These are phyloP conservation scores for Ceraclea dissimilis DNA, from an alignment of 2,888 invertebrate species.

Conservation along the genomic window DNA sequence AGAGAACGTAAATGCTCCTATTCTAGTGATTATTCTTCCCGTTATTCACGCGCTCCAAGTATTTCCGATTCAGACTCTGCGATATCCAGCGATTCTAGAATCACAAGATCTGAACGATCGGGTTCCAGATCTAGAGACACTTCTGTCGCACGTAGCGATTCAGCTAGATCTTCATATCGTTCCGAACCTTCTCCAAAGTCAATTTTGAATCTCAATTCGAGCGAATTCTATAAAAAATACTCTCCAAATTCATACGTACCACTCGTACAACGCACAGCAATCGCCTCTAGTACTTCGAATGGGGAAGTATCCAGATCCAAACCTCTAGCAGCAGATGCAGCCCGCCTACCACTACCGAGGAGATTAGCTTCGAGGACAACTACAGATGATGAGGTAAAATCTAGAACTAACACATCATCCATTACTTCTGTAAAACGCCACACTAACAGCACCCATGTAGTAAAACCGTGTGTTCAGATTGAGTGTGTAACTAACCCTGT, in stretches of 20 bases:
- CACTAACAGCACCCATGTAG: conserved; percentile 22
- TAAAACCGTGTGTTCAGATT: conserved; percentile 19
- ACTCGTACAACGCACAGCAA: conserved; percentile 40
- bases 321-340: conserved; percentile 17
- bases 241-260: conserved; percentile 70
- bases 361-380: conserved; percentile 20
- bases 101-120: conserved; percentile 31
- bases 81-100: conserved; percentile 33
- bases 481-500: conserved; percentile 16
- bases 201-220: conserved; percentile 51
- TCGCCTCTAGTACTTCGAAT: conserved; percentile 27
- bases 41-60: conserved; percentile 38
- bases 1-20: conserved; percentile 39
- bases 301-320: conserved; percentile 21
- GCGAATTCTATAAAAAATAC: conserved; percentile 67
- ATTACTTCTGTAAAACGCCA: conserved; percentile 16
- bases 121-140: conserved; percentile 49
- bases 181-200: conserved; percentile 40
- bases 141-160: conserved; percentile 49
- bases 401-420: conserved; percentile 16
- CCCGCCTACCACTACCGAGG: conserved; percentile 19
- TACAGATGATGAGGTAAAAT: conserved; percentile 26
- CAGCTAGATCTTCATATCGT: conserved; percentile 40
- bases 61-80: conserved; percentile 44
- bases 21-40: conserved; percentile 36